Evolutionary conservation across 2,888 invertebrate species (phyloP).

Genomic region (Macrophya alboannulata): DNA sequence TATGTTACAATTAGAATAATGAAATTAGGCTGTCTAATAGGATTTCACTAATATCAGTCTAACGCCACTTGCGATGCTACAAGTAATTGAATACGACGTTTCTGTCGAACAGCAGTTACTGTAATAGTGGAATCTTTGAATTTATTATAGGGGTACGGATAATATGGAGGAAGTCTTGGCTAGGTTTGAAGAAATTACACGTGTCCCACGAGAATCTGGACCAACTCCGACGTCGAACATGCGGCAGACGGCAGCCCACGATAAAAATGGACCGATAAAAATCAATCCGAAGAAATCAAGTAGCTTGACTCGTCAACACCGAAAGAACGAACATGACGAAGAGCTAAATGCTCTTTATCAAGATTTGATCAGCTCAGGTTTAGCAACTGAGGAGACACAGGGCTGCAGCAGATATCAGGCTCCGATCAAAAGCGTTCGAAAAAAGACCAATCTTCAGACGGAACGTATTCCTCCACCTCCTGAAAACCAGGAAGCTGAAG

Average conservation of each 20-base stretch:
- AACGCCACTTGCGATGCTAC: not conserved
- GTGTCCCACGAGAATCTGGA: constrained; percentile 17
- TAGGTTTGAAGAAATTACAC: constrained; percentile 39
- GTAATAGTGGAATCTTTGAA: not conserved
- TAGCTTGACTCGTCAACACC: constrained; percentile 54
- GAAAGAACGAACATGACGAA: constrained; percentile 59
- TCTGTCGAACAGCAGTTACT: not conserved
- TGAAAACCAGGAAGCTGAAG: not conserved
- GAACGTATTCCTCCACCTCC: not conserved
- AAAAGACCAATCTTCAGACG: not conserved
- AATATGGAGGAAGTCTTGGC: constrained; percentile 35
- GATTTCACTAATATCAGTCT: not conserved
- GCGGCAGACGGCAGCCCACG: not conserved
- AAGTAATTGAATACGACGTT: not conserved
- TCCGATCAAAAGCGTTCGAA: constrained; percentile 40
- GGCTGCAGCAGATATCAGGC: constrained; percentile 25
- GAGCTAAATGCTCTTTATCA: constrained; percentile 41
- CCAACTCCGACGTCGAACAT: not conserved
- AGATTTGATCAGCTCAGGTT: constrained; percentile 53
- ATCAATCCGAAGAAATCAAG: constrained; percentile 28
- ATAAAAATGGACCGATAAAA: not conserved
- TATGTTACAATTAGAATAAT: not conserved
- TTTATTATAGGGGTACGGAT: not conserved
- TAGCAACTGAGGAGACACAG: constrained; percentile 56
- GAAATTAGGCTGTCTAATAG: not conserved